Conservation (phyloP, 2,888 invertebrate species). For the Byasa hedistus region DNA sequence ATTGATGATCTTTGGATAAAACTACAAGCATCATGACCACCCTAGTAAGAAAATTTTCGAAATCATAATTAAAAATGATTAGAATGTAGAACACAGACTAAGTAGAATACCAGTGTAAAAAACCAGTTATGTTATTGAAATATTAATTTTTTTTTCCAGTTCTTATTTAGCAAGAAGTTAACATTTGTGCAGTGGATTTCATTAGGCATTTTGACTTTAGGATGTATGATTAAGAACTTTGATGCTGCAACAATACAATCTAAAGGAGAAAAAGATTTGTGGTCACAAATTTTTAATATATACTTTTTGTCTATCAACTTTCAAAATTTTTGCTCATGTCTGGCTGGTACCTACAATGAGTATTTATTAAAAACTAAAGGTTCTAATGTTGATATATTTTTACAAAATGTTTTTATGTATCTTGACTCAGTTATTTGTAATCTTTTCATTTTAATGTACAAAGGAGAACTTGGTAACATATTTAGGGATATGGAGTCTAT, state of each 20-base stretch:
- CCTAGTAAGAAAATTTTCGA: too few relatives aligned
- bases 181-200: constrained; percentile 93
- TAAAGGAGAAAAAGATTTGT: constrained; percentile 48
- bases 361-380: constrained; percentile 93
- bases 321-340: constrained; percentile 93
- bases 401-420: constrained; percentile 98
- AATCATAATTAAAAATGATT: too few relatives aligned
- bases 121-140: too few relatives aligned
- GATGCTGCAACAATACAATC: constrained; percentile 70
- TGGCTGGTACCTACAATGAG: constrained; percentile 98
- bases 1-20: too few relatives aligned
- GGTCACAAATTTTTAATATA: constrained; percentile 74
- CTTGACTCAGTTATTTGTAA: constrained; percentile 96
- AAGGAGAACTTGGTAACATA: constrained; percentile 82
- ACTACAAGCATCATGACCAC: too few relatives aligned
- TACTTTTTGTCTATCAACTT: constrained; percentile 84
- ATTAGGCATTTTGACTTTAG: constrained; percentile 89
- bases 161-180: constrained; percentile 91
- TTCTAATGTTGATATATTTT: constrained; percentile 90
- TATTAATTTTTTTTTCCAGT: constrained; percentile 80
- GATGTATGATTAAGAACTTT: constrained; percentile 95
- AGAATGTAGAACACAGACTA: too few relatives aligned
- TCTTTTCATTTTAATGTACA: constrained; percentile 83
- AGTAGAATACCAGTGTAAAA: too few relatives aligned
- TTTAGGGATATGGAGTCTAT: constrained; percentile 81